Base-by-base conservation (phyloP, 2,888 invertebrate genomes). In the Lymantria monacha region DNA sequence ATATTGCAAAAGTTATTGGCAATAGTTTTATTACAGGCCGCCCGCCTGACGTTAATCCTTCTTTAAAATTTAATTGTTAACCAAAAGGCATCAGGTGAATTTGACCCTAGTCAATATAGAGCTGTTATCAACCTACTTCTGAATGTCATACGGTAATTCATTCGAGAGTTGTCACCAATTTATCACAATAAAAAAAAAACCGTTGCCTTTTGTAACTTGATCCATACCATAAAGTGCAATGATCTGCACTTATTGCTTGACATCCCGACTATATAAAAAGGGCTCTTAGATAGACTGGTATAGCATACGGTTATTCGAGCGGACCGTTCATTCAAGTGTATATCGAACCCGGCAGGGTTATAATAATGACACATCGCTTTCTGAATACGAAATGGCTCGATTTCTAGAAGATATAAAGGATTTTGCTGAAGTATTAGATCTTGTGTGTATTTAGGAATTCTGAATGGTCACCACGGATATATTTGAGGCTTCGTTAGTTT, bases 201-300 rank as follows among this genome's bases (percentile, higher is more conserved):
- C 10, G 7, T 8, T 33, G 10, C 33, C 5, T 10, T n/a, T 59
- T 41, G 14, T 55, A 13, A 30, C 63, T 71, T 69, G 48, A 0
- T 43, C 65, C 57, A 51, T 7, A 12, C 10, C 13, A 40, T 45
- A 61, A 66, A 79, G 77, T 74, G 76, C 79, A 78, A 74, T 59
- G 74, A 66, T 72, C 75, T 61, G 61, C 67, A 68, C 53, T 63
- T 63, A 65, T 61, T 66, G 53, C 42, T 57, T 59, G 63, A 66
- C 59, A 70, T 58, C 63, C 64, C 69, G 63, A 47, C 70, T 53
- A 57, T 62, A 56, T 61, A 59, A 61, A 62, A 66, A 72, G 65
- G 63, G 67, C 64, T 68, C 68, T 64, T 51, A 68, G 55, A 61
- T 57, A 53, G 54, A 54, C 63, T 57, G 62, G 69, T 64, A 64